These are phyloP conservation scores for Euproctis similis DNA, from an alignment of 2,888 invertebrate species.

Conservation along the genomic window DNA sequence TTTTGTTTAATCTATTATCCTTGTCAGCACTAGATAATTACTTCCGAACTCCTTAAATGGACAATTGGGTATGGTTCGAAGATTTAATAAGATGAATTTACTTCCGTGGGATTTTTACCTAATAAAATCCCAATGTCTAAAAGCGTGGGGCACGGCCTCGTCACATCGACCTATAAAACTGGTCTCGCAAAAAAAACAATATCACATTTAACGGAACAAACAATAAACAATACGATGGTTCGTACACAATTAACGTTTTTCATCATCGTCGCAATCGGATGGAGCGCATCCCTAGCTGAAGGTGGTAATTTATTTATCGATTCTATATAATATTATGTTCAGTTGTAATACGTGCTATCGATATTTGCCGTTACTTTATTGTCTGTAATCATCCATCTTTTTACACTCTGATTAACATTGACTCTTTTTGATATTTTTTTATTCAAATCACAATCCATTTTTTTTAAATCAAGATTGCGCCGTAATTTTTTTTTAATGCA, in stretches of 20 bases:
- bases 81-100: conserved; percentile 15
- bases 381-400: conserved; percentile 27
- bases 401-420: too few species aligned
- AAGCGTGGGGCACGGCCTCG: conserved; percentile 62
- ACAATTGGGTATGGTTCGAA: conserved; percentile 22
- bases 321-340: conserved; percentile 37
- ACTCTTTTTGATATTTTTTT: too few species aligned
- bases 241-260: conserved; percentile 31
- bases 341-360: conserved; percentile 27
- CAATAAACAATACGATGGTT: conserved; percentile 38
- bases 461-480: too few species aligned
- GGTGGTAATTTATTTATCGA: conserved; percentile 43
- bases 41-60: conserved; percentile 23
- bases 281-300: conserved; percentile 37
- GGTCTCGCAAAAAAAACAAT: conserved; percentile 41
- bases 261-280: conserved; percentile 27
- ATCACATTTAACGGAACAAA: conserved; percentile 36
- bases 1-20: too few species aligned
- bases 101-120: conserved; percentile 54
- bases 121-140: conserved; percentile 33
- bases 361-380: conserved; percentile 33
- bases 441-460: too few species aligned
- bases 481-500: too few species aligned
- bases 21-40: too few species aligned
- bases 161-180: conserved; percentile 54